These are phyloP conservation scores for Frieseomelitta varia DNA, from an alignment of 1,140 invertebrate species.

Conservation along the genomic window DNA sequence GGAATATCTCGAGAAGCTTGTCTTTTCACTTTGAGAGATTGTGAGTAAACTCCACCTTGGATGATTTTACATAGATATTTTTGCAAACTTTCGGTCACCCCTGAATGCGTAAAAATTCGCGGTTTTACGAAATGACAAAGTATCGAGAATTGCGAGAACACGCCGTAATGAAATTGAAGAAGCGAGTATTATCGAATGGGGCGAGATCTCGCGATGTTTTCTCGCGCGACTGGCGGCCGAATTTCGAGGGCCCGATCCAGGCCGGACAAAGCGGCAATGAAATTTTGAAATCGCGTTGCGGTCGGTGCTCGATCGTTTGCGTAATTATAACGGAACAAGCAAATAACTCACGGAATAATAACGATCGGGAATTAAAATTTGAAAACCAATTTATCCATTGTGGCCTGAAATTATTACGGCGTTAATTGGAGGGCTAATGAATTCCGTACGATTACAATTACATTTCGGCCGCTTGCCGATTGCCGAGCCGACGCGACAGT, in stretches of 20 bases:
- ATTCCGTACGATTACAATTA: constrained; percentile 55
- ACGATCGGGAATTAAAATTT: constrained; percentile 64
- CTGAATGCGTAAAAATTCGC: no score
- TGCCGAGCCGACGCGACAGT: constrained; percentile 9
- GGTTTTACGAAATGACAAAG: no score
- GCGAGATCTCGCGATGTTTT: neutral
- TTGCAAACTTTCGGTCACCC: no score
- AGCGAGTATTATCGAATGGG: neutral
- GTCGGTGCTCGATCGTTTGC: constrained; percentile 37
- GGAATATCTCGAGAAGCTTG: neutral
- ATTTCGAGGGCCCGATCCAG: neutral
- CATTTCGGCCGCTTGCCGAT: constrained; percentile 29
- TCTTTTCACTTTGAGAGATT: neutral
- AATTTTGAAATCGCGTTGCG: constrained; percentile 43
- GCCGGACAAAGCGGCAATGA: constrained; percentile 20
- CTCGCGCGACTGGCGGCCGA: constrained; percentile 9
- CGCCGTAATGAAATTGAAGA: neutral
- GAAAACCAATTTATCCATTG: constrained; percentile 60
- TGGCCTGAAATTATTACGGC: constrained; percentile 59
- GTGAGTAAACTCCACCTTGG: no score
- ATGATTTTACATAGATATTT: no score
- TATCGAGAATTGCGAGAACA: neutral
- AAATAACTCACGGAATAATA: constrained; percentile 55
- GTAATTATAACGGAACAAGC: constrained; percentile 51
- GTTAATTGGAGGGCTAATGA: constrained; percentile 64